These are phyloP conservation scores for Phoenicopterus ruber DNA, from an alignment of 2,113 vertebrate species.

Conservation along the genomic window DNA sequence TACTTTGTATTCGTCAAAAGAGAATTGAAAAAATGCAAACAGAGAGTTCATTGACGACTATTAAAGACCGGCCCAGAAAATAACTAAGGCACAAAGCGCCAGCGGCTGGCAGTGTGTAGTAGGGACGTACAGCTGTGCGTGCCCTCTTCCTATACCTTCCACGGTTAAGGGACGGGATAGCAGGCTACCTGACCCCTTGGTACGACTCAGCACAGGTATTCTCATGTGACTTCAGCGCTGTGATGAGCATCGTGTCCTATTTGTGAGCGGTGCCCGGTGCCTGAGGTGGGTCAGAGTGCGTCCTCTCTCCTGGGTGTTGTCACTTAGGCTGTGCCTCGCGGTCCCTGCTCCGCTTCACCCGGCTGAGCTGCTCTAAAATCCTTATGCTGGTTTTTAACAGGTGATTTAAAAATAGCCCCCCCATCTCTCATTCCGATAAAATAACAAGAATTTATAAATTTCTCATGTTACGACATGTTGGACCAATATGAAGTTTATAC, in stretches of 20 bases:
- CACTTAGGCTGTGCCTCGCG: rapidly evolving
- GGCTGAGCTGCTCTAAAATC: background rate
- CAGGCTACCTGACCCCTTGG: background rate
- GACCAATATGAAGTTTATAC: background rate
- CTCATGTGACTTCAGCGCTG: background rate
- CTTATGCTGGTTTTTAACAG: rapidly evolving
- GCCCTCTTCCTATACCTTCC: background rate
- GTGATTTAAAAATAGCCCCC: background rate
- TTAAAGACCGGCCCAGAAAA: background rate
- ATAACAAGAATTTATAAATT: background rate
- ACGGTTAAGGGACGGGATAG: background rate
- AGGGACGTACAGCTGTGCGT: background rate
- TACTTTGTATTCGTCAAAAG: background rate
- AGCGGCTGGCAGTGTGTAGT: background rate
- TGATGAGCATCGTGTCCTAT: background rate
- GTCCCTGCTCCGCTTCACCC: rapidly evolving
- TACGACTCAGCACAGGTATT: background rate
- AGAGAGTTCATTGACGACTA: background rate
- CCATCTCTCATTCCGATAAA: background rate
- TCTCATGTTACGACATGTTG: background rate
- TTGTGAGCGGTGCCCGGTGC: rapidly evolving
- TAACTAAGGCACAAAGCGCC: background rate
- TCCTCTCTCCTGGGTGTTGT: background rate
- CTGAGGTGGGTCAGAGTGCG: background rate
- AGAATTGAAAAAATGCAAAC: background rate